Evolutionary conservation across 2,113 vertebrate genomes (phyloP).

Genomic region (Butorides virescens): DNA sequence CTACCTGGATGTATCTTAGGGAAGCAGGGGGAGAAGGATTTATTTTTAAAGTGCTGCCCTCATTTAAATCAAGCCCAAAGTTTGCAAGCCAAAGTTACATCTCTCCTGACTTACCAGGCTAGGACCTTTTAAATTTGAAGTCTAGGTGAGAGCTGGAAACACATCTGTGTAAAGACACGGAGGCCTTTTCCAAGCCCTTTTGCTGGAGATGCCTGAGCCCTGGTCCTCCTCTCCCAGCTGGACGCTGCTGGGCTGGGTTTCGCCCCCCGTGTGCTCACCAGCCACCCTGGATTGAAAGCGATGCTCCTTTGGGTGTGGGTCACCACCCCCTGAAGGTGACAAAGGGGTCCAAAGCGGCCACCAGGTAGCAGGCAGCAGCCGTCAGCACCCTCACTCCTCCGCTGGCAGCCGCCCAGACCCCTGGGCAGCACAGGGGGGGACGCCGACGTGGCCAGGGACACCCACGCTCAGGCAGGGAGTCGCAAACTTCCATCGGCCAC

Average conservation of each 20-base stretch:
- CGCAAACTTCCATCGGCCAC: too few relatives aligned
- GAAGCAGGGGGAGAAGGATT: neutral
- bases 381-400: neutral
- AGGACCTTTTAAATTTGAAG: neutral
- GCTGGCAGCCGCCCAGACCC: accelerated
- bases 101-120: neutral
- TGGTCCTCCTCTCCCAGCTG: neutral
- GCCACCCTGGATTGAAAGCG: neutral
- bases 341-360: neutral
- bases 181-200: neutral
- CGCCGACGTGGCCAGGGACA: accelerated
- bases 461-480: neutral
- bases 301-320: accelerated
- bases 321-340: neutral
- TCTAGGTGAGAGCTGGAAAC: neutral
- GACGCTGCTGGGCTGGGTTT: neutral
- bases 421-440: neutral
- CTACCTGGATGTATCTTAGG: neutral
- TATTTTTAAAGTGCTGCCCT: neutral
- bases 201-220: neutral
- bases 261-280: accelerated
- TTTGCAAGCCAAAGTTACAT: neutral
- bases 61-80: neutral
- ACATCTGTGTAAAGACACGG: neutral
- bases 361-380: neutral